phyloP scores from a whole-genome alignment of 2,888 invertebrate species.

The Tyria jacobaeae region DNA sequence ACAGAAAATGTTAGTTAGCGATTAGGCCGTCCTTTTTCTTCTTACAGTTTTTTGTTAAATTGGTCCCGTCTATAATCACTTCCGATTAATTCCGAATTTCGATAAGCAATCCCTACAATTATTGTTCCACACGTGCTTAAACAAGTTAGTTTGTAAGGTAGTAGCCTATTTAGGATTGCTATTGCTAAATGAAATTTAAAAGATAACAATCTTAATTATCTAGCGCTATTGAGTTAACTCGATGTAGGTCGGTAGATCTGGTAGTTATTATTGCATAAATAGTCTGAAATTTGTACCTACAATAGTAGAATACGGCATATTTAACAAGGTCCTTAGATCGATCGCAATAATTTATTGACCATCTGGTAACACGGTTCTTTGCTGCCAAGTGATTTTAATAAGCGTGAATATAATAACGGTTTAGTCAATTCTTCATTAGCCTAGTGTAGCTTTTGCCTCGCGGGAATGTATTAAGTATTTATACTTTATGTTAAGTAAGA shows the following conservation, averaged over 20 bases:
- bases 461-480: too few relatives aligned
- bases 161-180: constrained; percentile 46
- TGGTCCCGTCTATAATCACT: neutral
- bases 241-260: constrained; percentile 47
- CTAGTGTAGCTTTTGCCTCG: too few relatives aligned
- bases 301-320: constrained; percentile 17
- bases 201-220: constrained; percentile 59
- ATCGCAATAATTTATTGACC: constrained; percentile 16
- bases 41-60: neutral
- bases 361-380: constrained; percentile 12
- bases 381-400: neutral
- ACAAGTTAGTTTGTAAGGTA: constrained; percentile 2
- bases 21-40: too few relatives aligned
- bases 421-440: too few relatives aligned
- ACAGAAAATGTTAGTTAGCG: too few relatives aligned
- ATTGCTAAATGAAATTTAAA: constrained; percentile 51
- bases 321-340: constrained; percentile 23
- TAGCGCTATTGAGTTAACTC: constrained; percentile 36
- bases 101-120: neutral
- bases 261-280: constrained; percentile 40
- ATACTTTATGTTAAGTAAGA: too few relatives aligned
- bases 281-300: constrained; percentile 35
- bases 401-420: neutral
- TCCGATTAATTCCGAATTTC: neutral
- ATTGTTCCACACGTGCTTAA: neutral